These are phyloP conservation scores for Takifugu bimaculatus DNA, from an alignment of 2,113 vertebrate species.

Conservation along the genomic window DNA sequence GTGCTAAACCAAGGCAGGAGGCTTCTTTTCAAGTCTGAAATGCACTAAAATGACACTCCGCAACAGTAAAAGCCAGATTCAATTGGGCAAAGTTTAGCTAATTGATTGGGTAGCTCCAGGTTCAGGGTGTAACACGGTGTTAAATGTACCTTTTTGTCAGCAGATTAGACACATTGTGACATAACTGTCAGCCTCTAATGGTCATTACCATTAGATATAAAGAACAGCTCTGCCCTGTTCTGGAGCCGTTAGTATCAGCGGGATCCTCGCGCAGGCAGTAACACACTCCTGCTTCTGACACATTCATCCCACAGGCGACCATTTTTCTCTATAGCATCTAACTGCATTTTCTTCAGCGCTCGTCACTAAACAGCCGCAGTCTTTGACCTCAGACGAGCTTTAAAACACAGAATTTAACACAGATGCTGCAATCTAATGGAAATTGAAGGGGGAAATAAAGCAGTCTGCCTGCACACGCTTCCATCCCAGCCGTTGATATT, in stretches of 20 bases:
- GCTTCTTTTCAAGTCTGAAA: neutral
- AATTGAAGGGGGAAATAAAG: no score
- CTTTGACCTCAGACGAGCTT: neutral
- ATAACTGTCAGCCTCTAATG: no score
- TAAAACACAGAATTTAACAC: constrained; percentile 21
- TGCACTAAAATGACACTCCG: neutral
- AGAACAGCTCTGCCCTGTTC: constrained; percentile 17
- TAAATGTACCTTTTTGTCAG: no score
- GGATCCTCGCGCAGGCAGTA: constrained; percentile 24
- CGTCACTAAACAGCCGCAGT: no score
- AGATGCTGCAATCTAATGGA: neutral
- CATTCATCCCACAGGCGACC: neutral
- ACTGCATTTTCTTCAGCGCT: no score
- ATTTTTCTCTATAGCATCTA: neutral
- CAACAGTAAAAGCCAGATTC: neutral
- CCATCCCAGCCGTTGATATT: constrained; percentile 15
- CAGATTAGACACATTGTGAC: no score
- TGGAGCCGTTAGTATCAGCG: constrained; percentile 24
- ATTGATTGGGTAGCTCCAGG: no score
- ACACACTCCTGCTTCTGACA: constrained; percentile 2
- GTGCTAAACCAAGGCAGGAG: neutral
- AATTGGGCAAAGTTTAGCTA: neutral
- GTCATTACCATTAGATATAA: constrained; percentile 2
- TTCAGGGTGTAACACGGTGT: no score
- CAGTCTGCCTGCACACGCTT: no score